These are phyloP conservation scores for Tinamus guttatus DNA, from an alignment of 2,113 vertebrate species.

Conservation along the genomic window DNA sequence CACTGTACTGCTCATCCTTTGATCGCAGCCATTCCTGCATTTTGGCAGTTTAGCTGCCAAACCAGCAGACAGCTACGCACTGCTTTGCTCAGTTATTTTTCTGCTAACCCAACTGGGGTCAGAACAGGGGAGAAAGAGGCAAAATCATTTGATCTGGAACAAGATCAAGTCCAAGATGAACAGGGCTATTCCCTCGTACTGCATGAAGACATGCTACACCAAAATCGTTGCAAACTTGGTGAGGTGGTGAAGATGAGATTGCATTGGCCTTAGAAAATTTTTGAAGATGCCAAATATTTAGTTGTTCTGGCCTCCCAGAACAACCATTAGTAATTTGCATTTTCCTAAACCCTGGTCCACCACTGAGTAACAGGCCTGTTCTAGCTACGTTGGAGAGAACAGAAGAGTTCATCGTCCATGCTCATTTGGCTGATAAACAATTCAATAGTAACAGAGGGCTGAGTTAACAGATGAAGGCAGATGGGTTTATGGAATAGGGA, in stretches of 20 bases:
- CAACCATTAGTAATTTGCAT: slow-evolving; percentile 1
- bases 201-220: background rate
- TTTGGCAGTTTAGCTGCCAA: background rate
- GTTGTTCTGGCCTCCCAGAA: background rate
- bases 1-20: background rate
- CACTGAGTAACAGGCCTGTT: background rate
- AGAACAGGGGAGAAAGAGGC: background rate
- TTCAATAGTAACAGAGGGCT: slow-evolving; percentile 45
- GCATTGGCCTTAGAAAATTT: background rate
- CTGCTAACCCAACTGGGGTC: background rate
- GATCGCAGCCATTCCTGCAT: background rate
- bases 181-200: background rate
- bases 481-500: slow-evolving; percentile 55
- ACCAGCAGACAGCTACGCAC: background rate
- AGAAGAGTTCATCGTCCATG: background rate
- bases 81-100: background rate
- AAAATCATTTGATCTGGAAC: background rate
- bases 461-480: slow-evolving; percentile 69
- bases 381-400: slow-evolving; percentile 6
- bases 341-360: background rate
- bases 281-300: background rate
- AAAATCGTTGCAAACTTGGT: background rate
- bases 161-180: background rate
- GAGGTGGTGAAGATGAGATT: background rate
- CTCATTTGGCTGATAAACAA: slow-evolving; percentile 41